Percentiles rank a stretch among this genome's conserved stretches.
phyloP scores from a whole-genome alignment of 2,888 invertebrate species.

The Mesodorylaimus sp. region DNA sequence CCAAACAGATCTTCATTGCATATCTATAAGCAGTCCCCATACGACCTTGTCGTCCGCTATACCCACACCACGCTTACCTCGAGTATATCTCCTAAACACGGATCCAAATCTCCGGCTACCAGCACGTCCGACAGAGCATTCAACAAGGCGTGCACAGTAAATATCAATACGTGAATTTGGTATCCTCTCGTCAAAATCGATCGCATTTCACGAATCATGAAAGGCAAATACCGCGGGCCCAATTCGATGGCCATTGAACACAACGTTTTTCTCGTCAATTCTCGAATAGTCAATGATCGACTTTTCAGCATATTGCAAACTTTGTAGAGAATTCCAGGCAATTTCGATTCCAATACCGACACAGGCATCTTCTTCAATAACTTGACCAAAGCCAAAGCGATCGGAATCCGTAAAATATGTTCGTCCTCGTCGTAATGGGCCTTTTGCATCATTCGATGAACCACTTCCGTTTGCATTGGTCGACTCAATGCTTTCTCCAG shows the following conservation, averaged over 20 bases:
- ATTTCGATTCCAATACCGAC: constrained; percentile 28
- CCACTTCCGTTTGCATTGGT: not conserved
- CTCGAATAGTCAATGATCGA: constrained; percentile 62
- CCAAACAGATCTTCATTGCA: constrained; percentile 77
- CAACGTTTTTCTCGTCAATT: constrained; percentile 69
- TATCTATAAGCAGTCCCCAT: constrained; percentile 36
- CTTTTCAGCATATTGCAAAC: constrained; percentile 75
- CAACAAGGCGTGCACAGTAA: constrained; percentile 64
- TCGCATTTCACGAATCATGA: constrained; percentile 59
- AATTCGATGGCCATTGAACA: constrained; percentile 67
- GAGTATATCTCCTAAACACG: constrained; percentile 53
- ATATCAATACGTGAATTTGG: constrained; percentile 72
- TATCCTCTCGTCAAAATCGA: constrained; percentile 65
- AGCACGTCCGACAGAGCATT: constrained; percentile 46
- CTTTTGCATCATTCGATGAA: not conserved
- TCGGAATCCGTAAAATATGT: constrained; percentile 69
- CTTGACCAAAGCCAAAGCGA: constrained; percentile 78
- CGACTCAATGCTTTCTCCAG: constrained; percentile 48
- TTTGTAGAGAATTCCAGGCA: constrained; percentile 39
- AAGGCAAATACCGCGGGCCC: constrained; percentile 58
- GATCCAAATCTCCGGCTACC: constrained; percentile 56
- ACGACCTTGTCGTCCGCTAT: not conserved
- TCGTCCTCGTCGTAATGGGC: constrained; percentile 40
- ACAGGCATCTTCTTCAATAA: constrained; percentile 62
- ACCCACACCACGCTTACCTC: constrained; percentile 40